Conservation (phyloP, 2,113 vertebrate genomes). For the Theristicus caerulescens region DNA sequence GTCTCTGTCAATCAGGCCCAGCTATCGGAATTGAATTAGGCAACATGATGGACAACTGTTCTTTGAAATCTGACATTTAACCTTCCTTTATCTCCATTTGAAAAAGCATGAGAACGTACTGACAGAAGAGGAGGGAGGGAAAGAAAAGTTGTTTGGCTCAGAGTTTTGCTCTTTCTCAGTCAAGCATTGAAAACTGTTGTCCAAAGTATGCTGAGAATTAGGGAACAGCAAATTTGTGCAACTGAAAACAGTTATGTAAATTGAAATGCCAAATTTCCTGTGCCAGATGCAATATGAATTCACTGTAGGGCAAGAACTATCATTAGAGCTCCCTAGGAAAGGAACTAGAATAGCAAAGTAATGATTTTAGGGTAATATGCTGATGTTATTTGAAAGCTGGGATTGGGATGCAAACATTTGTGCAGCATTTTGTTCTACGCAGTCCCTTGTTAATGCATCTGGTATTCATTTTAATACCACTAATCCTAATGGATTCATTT, state of each 20-base stretch:
- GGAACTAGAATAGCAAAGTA: conserved; percentile 57
- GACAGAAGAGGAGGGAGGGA: background rate
- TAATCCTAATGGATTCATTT: conserved; percentile 43
- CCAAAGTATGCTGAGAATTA: conserved; percentile 28
- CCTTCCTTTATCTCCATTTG: background rate
- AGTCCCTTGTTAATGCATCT: conserved; percentile 52
- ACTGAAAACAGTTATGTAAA: conserved; percentile 57
- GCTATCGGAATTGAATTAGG: background rate
- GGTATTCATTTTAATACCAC: conserved; percentile 43
- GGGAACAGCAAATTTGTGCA: conserved; percentile 46
- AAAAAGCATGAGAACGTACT: background rate
- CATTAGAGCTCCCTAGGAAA: conserved; percentile 61
- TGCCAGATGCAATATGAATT: conserved; percentile 64
- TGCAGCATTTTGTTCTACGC: conserved; percentile 13
- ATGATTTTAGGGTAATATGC: conserved; percentile 64
- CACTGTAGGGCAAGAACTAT: conserved; percentile 54
- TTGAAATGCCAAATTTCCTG: conserved; percentile 62
- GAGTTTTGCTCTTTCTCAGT: conserved; percentile 15
- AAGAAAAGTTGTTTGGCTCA: conserved; percentile 8
- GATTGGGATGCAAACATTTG: conserved; percentile 57
- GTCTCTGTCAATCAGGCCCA: background rate
- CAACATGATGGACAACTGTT: background rate
- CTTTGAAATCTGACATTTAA: background rate
- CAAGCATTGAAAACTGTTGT: conserved; percentile 36
- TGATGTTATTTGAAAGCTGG: conserved; percentile 59